A percentile compares a stretch with the other conserved stretches of the same genome.
Evolutionary conservation across 2,797 vertebrate genomes (phyloP).

Genomic region (Eulemur coronatus): DNA sequence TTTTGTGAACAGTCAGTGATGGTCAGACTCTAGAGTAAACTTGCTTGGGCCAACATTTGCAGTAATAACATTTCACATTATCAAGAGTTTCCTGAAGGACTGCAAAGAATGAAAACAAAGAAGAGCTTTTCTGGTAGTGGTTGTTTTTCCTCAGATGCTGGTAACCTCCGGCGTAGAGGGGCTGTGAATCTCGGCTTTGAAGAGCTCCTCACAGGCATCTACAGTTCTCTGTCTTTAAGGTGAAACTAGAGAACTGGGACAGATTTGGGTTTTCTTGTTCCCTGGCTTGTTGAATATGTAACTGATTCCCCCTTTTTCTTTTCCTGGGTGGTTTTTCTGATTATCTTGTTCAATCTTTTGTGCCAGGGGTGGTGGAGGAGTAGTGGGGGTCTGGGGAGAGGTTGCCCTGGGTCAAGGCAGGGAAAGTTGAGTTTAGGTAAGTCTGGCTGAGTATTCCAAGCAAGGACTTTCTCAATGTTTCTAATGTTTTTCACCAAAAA

Average conservation of each 20-base stretch:
- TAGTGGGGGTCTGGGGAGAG: background rate
- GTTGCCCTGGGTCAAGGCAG: background rate
- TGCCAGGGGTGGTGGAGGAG: background rate
- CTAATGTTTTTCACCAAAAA: background rate
- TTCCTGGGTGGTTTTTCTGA: slow-evolving; percentile 55
- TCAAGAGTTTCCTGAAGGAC: slow-evolving; percentile 84
- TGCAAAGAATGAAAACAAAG: slow-evolving; percentile 82
- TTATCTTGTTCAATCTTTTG: slow-evolving; percentile 53
- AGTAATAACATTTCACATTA: slow-evolving; percentile 85
- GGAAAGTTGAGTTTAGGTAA: background rate
- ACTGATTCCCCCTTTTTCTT: slow-evolving; percentile 49
- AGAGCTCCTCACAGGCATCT: slow-evolving; percentile 42
- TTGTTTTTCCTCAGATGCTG: slow-evolving; percentile 73
- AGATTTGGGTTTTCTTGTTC: slow-evolving; percentile 42
- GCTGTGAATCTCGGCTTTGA: slow-evolving; percentile 66
- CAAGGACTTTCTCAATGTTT: background rate
- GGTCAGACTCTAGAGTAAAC: slow-evolving; percentile 85
- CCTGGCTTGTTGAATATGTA: slow-evolving; percentile 53
- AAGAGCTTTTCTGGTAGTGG: slow-evolving; percentile 77
- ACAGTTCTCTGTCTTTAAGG: slow-evolving; percentile 66
- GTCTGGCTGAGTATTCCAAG: background rate
- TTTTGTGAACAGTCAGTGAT: slow-evolving; percentile 85
- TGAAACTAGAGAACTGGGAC: slow-evolving; percentile 62
- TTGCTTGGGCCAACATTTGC: slow-evolving; percentile 83
- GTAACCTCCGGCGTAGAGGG: slow-evolving; percentile 65